These are phyloP conservation scores for Salticus scenicus DNA, from an alignment of 2,888 invertebrate genomes.

Conservation along the genomic window DNA sequence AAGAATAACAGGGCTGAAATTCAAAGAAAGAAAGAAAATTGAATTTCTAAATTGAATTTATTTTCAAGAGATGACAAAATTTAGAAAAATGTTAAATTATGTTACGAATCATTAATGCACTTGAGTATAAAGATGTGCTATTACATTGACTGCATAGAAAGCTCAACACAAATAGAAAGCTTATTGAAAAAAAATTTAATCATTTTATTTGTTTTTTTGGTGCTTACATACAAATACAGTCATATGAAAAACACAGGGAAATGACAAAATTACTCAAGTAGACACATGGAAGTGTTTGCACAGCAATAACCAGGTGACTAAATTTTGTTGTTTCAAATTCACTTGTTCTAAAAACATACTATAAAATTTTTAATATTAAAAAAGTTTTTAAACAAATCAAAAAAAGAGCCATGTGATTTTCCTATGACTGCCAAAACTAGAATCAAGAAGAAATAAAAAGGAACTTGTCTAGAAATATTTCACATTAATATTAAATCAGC, in stretches of 20 bases:
- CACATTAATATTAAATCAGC: conserved; percentile 69
- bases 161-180: conserved; percentile 22
- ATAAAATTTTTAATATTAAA: conserved; percentile 18
- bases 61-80: conserved; percentile 12
- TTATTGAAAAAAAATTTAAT: conserved; percentile 60
- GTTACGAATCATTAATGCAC: conserved; percentile 7
- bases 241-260: conserved; percentile 70
- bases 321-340: not conserved
- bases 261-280: conserved; percentile 65
- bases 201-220: conserved; percentile 57
- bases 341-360: not conserved
- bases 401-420: conserved; percentile 63
- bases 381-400: conserved; percentile 20
- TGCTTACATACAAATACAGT: conserved; percentile 70
- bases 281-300: conserved; percentile 68
- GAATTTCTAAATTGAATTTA: conserved; percentile 9
- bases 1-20: too few relatives aligned
- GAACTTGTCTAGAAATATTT: conserved; percentile 68
- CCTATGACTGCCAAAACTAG: conserved; percentile 66
- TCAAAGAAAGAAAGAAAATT: not conserved
- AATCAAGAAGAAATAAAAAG: conserved; percentile 50
- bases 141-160: conserved; percentile 12
- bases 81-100: conserved; percentile 3
- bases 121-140: conserved; percentile 14
- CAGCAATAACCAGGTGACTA: conserved; percentile 64